phyloP scores from a whole-genome alignment of 2,888 invertebrate genomes.

The Drosophila macrospina region DNA sequence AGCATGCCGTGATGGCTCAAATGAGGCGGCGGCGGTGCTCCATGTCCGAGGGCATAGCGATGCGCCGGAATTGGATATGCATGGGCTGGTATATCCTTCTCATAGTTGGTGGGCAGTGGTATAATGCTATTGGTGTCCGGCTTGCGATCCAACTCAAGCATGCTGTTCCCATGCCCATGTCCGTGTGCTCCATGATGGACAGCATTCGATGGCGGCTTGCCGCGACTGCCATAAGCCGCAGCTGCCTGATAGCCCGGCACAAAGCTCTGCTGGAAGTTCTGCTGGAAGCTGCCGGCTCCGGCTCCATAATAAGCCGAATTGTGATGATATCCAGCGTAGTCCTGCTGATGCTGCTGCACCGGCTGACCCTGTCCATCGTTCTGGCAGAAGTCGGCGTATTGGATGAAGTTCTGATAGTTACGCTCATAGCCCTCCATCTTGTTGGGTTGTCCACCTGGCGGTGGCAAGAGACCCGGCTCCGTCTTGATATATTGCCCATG shows the following conservation, averaged over 20 bases:
- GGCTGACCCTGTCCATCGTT: constrained; percentile 84
- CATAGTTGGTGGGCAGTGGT: constrained; percentile 85
- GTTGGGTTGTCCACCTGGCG: constrained; percentile 76
- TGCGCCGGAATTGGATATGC: constrained; percentile 85
- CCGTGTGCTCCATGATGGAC: constrained; percentile 50
- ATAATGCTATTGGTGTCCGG: constrained; percentile 84
- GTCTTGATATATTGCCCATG: constrained; percentile 84
- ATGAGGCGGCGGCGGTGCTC: constrained; percentile 66
- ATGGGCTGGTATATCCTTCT: constrained; percentile 85
- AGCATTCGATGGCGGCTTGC: constrained; percentile 47
- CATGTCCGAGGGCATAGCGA: constrained; percentile 79
- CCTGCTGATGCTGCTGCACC: constrained; percentile 80
- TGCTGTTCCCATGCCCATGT: constrained; percentile 75
- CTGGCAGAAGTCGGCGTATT: constrained; percentile 85
- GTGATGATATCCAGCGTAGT: constrained; percentile 80
- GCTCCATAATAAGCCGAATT: constrained; percentile 83
- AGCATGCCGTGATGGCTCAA: constrained; percentile 78
- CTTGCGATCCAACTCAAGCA: constrained; percentile 84
- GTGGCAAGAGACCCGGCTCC: constrained; percentile 84
- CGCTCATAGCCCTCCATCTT: constrained; percentile 86
- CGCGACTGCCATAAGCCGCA: constrained; percentile 70
- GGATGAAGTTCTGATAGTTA: constrained; percentile 85
- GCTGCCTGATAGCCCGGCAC: constrained; percentile 84
- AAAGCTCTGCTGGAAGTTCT: constrained; percentile 84
- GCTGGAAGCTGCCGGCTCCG: constrained; percentile 82